Evolutionary conservation across 2,888 invertebrate species (phyloP), one percentile per base, ranked within the genome.

Genomic region (Drosophila anceps): DNA sequence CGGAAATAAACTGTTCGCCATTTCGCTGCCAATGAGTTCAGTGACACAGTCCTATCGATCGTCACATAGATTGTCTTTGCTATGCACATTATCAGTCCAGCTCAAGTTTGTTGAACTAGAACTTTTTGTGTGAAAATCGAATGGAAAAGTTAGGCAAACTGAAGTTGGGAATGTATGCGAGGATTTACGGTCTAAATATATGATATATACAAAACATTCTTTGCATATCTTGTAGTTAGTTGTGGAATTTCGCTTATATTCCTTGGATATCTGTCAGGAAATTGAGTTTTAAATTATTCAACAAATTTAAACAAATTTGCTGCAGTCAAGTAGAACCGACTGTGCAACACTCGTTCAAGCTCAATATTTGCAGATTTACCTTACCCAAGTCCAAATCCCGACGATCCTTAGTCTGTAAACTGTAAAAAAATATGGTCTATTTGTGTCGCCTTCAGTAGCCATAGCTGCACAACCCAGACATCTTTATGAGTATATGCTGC

Each of bases 1-100:
- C 76, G 76, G 76, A 76, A 76, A 68, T 76, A 33, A 53, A 35
- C 55, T 66, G 57, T 33, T 43, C 53, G 63, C 74, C 74, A 76
- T 70, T 70, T 73, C 63, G 44, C 37, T 55, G 62, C 46, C 62
- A 61, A 69, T 77, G 73, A 50, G 77, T 77, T 73, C 77, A 77
- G 48, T 77, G 73, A 77, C 76, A 72, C 62, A 41, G 24, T 8
- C 18, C 55, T 29, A 76, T 76, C 76, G 76, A 76, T 76, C 57
- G 62, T 44, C 41, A 6, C 24, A 44, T 39, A 46, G 41, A 39
- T 55, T 67, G 65, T 13, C 39, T 20, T 20, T 35, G 48, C n/a
- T 24, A 24, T 1, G 10, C 27, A 18, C 48, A 37, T 20, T 50
- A 61, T 50, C 61, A 53, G 53, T 13, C 20, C 33, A 4, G 15